Base-by-base conservation (phyloP, 2,113 vertebrate species). In the Crotalus viridis region DNA sequence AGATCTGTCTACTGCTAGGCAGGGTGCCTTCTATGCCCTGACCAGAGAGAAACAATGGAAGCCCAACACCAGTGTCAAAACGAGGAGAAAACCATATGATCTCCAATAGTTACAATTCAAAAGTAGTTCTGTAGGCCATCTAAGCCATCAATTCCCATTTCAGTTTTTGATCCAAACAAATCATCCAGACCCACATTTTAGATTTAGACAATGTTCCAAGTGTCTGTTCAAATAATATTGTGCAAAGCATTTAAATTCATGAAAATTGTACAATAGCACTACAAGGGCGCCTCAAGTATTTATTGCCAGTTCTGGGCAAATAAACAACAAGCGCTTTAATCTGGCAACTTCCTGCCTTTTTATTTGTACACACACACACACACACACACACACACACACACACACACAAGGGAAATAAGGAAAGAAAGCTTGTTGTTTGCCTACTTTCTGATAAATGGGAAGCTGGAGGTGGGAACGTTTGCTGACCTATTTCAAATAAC, bases 21-120 rank as follows among this genome's bases (percentile, higher is more conserved):
- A 96, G 95, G 96, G 96, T 94, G 95, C 92, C 93, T 96, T 95
- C 96, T 94, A 91, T 93, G 91, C 89, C 93, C 93, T 93, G 91
- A 94, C 88, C 95, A 95, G 95, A 97, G 93, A 93, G 9, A 95
- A 89, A 28, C 94, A 93, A 94, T 93, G 92, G 19, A 94, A 93
- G 94, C 88, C 87, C 94, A 95, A 7, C 87, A 24, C 88, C 92
- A 92, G 94, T 91, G 89, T 93, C 91, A 43, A n/a, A 92, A 92
- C 19, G 3, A 4, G 12, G 10, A 81, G 90, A 88, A 87, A 88
- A 93, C 87, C 52, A 61, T 33, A 22, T 55, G 51, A 90, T 39
- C 55, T 26, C 95, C 94, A 94, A 90, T 39, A 59, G 93, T 93
- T 54, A 89, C 0, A 0, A 39, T 56, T 56, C 43, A 91, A 94